Evolutionary conservation across 2,888 invertebrate species (phyloP).

Genomic region (Pemphredon lugubris): DNA sequence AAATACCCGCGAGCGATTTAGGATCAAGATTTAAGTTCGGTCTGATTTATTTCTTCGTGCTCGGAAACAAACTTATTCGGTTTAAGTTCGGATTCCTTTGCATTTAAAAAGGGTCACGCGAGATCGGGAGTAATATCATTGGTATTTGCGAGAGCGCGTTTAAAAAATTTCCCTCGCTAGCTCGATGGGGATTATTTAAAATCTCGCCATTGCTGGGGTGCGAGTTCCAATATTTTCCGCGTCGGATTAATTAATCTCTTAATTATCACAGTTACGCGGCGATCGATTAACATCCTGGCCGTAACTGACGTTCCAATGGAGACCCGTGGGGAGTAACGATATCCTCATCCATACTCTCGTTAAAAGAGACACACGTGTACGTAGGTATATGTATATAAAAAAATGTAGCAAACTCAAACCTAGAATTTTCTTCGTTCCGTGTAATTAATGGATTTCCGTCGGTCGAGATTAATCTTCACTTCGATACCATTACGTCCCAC

Average conservation of each 20-base stretch:
- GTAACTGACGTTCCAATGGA: neutral
- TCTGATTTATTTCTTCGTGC: constrained; percentile 16
- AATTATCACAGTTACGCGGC: neutral
- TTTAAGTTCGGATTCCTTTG: constrained; percentile 14
- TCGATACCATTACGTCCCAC: too few species aligned
- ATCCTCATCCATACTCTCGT: too few species aligned
- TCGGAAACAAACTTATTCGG: constrained; percentile 19
- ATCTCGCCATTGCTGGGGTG: neutral
- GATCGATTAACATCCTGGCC: neutral
- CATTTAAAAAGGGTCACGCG: constrained; percentile 20
- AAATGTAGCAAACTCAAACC: too few species aligned
- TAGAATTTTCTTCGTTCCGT: too few species aligned
- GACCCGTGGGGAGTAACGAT: too few species aligned
- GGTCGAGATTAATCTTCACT: too few species aligned
- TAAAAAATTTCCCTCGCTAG: constrained; percentile 10
- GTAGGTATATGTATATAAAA: too few species aligned
- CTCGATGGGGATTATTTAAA: neutral
- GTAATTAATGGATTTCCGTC: too few species aligned
- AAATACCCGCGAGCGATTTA: constrained; percentile 5
- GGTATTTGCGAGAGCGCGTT: neutral
- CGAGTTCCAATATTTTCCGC: neutral
- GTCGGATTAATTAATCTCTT: neutral
- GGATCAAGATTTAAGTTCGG: constrained; percentile 6
- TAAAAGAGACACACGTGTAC: too few species aligned
- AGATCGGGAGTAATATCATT: constrained; percentile 18